phyloP scores from a whole-genome alignment of 2,888 invertebrate genomes.

The Netelia virgata region DNA sequence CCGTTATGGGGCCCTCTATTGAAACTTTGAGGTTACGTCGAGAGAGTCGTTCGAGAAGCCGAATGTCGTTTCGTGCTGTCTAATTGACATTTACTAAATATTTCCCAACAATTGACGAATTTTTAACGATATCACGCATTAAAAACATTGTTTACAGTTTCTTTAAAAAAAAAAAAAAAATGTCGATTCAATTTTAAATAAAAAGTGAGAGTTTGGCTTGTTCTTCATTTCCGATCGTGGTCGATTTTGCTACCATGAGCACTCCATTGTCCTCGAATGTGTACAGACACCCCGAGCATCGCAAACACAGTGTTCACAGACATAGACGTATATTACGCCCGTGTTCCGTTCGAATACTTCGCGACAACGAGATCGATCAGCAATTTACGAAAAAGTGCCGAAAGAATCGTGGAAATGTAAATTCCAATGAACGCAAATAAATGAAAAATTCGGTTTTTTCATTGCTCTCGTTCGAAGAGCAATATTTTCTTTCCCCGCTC shows the following conservation, averaged over 20 bases:
- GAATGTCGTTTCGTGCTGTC: conserved; percentile 27
- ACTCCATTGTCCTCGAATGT: conserved; percentile 39
- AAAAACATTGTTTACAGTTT: background rate
- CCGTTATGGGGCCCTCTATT: conserved; percentile 29
- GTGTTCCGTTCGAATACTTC: conserved; percentile 79
- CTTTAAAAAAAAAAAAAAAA: background rate
- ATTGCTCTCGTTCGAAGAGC: background rate
- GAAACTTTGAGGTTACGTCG: conserved; percentile 59
- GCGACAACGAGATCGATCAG: conserved; percentile 80
- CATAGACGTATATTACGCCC: conserved; percentile 73
- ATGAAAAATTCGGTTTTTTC: conserved; percentile 37
- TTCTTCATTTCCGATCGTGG: background rate
- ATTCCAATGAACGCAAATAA: too few relatives aligned
- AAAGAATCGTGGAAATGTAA: conserved; percentile 74
- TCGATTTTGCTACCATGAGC: conserved; percentile 37
- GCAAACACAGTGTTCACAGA: conserved; percentile 57
- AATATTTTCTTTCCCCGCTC: background rate
- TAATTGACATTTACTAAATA: conserved; percentile 29
- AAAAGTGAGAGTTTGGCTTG: conserved; percentile 2
- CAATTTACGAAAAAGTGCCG: conserved; percentile 78
- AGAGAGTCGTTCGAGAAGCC: conserved; percentile 30
- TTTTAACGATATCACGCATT: background rate
- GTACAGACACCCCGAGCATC: conserved; percentile 52
- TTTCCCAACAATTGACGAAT: background rate
- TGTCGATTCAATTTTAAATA: conserved; percentile 11